Conservation (phyloP, 1,140 invertebrate genomes). For the Platyura marginata region DNA sequence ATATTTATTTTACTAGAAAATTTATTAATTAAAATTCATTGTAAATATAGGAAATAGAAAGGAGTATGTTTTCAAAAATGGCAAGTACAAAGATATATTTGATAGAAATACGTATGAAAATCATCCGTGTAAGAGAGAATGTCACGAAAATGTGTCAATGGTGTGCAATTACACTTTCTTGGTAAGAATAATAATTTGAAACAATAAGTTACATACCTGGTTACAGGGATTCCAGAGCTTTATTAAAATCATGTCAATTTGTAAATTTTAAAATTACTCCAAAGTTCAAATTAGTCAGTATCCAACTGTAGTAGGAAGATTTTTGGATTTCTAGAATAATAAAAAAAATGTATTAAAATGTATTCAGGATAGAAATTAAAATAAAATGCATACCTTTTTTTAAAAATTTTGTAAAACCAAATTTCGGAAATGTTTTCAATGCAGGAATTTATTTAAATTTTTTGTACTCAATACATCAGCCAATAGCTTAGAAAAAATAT, state of each 20-base stretch:
- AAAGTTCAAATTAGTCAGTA: too few species aligned
- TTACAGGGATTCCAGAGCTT: too few species aligned
- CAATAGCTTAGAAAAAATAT: too few species aligned
- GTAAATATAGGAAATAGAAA: constrained; percentile 2
- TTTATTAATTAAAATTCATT: constrained; percentile 4
- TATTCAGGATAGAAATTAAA: neutral
- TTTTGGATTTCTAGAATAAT: too few species aligned
- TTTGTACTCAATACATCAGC: too few species aligned
- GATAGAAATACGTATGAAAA: constrained; percentile 7
- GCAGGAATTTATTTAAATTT: too few species aligned
- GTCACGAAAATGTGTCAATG: constrained; percentile 10
- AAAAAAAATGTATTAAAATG: too few species aligned
- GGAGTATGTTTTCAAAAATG: neutral
- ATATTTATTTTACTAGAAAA: neutral
- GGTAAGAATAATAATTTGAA: too few species aligned
- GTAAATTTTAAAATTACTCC: too few species aligned
- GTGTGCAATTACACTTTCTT: constrained; percentile 20
- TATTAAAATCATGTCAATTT: too few species aligned
- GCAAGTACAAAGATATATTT: constrained; percentile 11
- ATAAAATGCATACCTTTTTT: neutral
- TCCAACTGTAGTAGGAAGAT: too few species aligned
- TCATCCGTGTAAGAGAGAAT: constrained; percentile 19
- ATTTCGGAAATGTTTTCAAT: constrained; percentile 9
- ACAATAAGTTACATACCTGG: too few species aligned
- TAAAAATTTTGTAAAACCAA: constrained; percentile 5